A percentile compares a stretch with the other conserved stretches of the same genome.
phyloP scores from a whole-genome alignment of 2,113 vertebrate genomes.

The Heterochromis multidens region DNA sequence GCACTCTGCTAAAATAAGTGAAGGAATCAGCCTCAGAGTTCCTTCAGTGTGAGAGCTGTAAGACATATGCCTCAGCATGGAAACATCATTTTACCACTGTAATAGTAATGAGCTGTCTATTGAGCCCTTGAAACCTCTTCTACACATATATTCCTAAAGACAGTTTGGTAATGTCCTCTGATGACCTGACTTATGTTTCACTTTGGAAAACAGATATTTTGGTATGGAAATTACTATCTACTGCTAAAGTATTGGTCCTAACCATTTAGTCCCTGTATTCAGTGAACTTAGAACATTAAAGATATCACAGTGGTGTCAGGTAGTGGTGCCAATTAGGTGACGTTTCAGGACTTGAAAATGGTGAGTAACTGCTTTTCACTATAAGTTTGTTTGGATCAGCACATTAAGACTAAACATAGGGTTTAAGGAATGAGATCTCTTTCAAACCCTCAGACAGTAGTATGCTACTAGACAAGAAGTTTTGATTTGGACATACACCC shows the following conservation, averaged over 20 bases:
- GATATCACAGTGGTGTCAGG: background rate
- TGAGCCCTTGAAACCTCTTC: background rate
- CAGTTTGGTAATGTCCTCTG: background rate
- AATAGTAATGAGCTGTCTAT: background rate
- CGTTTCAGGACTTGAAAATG: background rate
- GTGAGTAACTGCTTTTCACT: background rate
- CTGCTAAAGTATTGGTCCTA: background rate
- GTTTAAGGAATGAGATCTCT: background rate
- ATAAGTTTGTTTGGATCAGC: background rate
- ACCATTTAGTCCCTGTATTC: background rate
- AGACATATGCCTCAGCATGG: background rate
- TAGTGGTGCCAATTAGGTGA: background rate
- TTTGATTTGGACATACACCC: background rate
- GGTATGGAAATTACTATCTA: background rate
- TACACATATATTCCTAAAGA: background rate
- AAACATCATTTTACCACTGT: background rate
- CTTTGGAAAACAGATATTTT: background rate
- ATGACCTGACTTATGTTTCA: background rate
- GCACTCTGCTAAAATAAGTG: background rate
- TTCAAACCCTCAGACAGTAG: background rate
- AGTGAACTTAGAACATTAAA: background rate
- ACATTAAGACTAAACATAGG: conserved; percentile 7
- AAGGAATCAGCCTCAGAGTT: background rate
- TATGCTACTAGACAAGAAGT: background rate
- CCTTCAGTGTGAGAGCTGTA: background rate